Evolutionary conservation across 2,797 vertebrate species (phyloP), one percentile per base, ranked within the genome.

Genomic region (Philypnodon macrostomus): DNA sequence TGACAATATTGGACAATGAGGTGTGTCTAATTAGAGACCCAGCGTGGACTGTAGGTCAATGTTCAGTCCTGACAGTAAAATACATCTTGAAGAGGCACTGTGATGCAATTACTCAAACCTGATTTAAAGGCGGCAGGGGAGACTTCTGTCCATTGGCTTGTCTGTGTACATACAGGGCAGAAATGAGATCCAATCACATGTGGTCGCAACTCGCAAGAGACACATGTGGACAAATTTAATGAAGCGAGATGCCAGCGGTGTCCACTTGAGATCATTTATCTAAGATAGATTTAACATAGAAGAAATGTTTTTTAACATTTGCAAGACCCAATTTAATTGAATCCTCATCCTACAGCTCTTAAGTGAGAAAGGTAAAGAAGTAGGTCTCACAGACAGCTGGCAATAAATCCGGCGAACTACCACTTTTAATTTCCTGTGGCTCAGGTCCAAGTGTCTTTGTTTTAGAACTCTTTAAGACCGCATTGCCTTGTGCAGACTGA

Each of bases 371-470:
- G 44, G 14, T 35, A 33, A 48, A 56, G 15, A 46, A 45, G 56
- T 18, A 40, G 35, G 5, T 52, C 7, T 55, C 7, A n/a, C 15
- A 38, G 26, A 34, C 12, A 58, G 21, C 13, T 52, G 18, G 16
- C 23, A 44, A 13, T 37, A 40, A 48, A 57, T 41, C 36, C 26
- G 53, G 0, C 23, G 7, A 45, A 54, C n/a, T 46, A 30, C 34
- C 55, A 36, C 13, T 47, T 52, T 48, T 38, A 58, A 47, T 62
- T 47, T 50, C 38, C 32, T 35, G 1, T 24, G 33, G 24, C 52
- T 34, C 45, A 14, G 24, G 26, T 44, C 5, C 8, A 16, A 40
- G 37, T 51, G 48, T 48, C 32, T 54, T 37, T 61, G 46, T 62
- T 53, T n/a, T 71, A 30, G 56, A 12, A 19, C 35, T 50, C 56